Conservation (phyloP, 2,888 invertebrate genomes). For the Caenorhabditis sp. region DNA sequence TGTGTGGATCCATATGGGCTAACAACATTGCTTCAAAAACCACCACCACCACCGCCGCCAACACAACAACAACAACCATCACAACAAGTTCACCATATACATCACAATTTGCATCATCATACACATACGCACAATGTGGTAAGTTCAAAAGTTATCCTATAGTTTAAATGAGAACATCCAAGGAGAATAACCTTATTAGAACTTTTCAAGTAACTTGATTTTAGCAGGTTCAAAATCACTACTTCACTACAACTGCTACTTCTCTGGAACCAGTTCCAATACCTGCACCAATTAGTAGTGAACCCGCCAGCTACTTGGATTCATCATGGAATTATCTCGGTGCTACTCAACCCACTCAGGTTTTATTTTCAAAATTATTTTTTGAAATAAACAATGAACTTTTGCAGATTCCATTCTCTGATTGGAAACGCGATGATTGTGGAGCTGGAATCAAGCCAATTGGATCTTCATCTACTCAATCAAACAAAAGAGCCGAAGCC, state of each 20-base stretch:
- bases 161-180: background rate
- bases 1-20: background rate
- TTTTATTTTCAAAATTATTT: no score
- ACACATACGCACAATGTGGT: slow-evolving; percentile 50
- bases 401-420: slow-evolving; percentile 21
- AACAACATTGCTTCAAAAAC: background rate
- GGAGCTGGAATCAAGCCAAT: no score
- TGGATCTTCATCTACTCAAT: background rate
- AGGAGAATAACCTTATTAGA: background rate
- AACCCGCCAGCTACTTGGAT: background rate
- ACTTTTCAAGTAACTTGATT: background rate
- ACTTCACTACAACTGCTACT: slow-evolving; percentile 11
- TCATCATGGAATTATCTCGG: slow-evolving; percentile 20
- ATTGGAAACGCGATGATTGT: slow-evolving; percentile 25
- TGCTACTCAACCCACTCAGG: slow-evolving; percentile 1
- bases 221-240: slow-evolving; percentile 42
- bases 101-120: slow-evolving; percentile 46
- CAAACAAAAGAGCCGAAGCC: slow-evolving; percentile 11
- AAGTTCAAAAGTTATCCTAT: no score
- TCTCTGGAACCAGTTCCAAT: background rate
- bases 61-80: no score
- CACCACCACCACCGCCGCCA: background rate
- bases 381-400: no score
- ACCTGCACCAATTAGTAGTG: background rate
- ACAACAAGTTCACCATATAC: slow-evolving; percentile 39